Evolutionary conservation across 2,113 vertebrate genomes (phyloP), one percentile per base, ranked within the genome.

Genomic region (Hypocryptadius cinnamomeus): DNA sequence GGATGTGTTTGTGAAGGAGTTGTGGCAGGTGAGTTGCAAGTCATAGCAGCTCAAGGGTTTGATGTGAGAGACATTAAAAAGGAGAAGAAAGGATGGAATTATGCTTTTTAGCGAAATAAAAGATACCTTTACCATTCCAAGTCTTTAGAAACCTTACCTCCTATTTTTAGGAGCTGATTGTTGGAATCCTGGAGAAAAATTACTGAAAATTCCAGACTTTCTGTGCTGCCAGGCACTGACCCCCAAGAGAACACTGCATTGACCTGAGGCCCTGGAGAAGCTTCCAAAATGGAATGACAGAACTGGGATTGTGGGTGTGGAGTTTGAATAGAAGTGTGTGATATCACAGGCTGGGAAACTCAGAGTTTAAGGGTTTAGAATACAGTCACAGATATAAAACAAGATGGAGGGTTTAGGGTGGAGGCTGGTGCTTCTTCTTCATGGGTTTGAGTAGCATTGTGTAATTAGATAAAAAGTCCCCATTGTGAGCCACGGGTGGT

Each of bases 401-500:
- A 59, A 16, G 14, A 24, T 59, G 22, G 56, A 24, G 56, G n/a
- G 8, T 24, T 57, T 16, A 5, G 22, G n/a, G 22, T 11, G 10
- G 22, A 59, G 10, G 22, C 56, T 35, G 7, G 9, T 59, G 3
- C n/a, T 59, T 16, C n/a, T 35, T 15, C 22, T 35, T 8, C 56
- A 16, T 16, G 15, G 23, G 7, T 59, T 59, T 57, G n/a, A 15
- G n/a, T 35, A 15, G 56, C 24, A 25, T 59, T 59, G 56, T 59
- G 56, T 5, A 5, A 59, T 35, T 59, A 10, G 23, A 59, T 59
- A 17, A 17, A 59, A 25, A 17, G 23, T 59, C n/a, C 22, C 14
- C n/a, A 35, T 24, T 35, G 14, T 1, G 7, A 10, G 23, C n/a
- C n/a, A 59, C 1, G 0, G 33, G 15, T 16, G 10, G n/a, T 35